Evolutionary conservation across 2,888 invertebrate genomes (phyloP).

Genomic region (Anthrax anthrax): DNA sequence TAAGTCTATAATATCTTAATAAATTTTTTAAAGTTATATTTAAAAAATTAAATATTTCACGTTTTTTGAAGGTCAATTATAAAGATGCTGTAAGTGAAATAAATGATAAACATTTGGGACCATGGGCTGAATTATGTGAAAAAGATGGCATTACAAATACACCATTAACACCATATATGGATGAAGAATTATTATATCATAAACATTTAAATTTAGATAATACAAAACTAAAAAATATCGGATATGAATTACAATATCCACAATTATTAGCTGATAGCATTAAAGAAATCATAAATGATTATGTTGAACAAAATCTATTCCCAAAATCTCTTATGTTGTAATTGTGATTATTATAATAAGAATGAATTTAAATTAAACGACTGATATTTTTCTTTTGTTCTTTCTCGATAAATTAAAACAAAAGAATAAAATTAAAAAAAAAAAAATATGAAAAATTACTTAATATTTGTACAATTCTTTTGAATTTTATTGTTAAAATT

Average conservation of each 20-base stretch:
- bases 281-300: conserved; percentile 66
- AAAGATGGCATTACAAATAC: conserved; percentile 62
- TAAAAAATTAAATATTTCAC: too few relatives aligned
- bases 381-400: not conserved
- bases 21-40: too few relatives aligned
- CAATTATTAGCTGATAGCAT: conserved; percentile 45
- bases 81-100: conserved; percentile 72
- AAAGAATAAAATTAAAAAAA: too few relatives aligned
- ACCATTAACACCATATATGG: conserved; percentile 77
- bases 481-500: too few relatives aligned
- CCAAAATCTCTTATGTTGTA: conserved; percentile 54
- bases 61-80: conserved; percentile 56
- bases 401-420: too few relatives aligned
- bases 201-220: conserved; percentile 66
- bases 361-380: not conserved
- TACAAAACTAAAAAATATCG: conserved; percentile 43
- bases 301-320: conserved; percentile 66
- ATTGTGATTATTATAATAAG: conserved; percentile 16
- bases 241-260: conserved; percentile 48
- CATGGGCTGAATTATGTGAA: conserved; percentile 81
- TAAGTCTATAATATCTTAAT: too few relatives aligned
- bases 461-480: too few relatives aligned
- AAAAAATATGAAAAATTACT: too few relatives aligned
- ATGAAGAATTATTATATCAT: conserved; percentile 66
- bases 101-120: conserved; percentile 83